Conservation (phyloP, 2,797 vertebrate genomes). For the Cynopterus sphinx region DNA sequence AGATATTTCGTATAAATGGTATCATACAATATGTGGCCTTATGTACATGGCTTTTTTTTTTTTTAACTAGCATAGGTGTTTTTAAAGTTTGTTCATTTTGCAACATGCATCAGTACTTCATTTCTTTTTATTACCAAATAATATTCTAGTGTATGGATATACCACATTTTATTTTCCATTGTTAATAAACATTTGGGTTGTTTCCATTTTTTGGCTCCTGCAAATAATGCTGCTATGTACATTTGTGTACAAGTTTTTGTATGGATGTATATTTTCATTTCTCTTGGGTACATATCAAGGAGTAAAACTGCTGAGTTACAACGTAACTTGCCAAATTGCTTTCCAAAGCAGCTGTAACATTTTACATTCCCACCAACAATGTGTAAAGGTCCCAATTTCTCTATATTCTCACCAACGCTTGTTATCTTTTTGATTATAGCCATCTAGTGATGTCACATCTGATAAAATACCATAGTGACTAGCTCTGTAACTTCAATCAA, state of each 20-base stretch:
- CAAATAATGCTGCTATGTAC: background rate
- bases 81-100: background rate
- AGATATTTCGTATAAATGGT: background rate
- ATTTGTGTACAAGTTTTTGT: background rate
- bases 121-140: background rate
- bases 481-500: slow-evolving; percentile 47
- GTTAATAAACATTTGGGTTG: background rate
- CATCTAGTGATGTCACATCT: background rate
- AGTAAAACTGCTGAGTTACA: background rate
- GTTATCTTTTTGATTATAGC: background rate
- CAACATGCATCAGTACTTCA: background rate
- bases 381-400: background rate
- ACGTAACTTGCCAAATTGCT: background rate
- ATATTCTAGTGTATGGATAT: background rate
- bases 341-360: slow-evolving; percentile 11
- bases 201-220: background rate
- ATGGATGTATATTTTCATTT: background rate
- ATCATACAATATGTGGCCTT: background rate
- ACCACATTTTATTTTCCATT: background rate
- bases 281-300: background rate
- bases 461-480: slow-evolving; percentile 19
- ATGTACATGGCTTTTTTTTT: background rate
- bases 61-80: background rate
- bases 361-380: background rate
- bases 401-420: background rate